A percentile compares a stretch with the other conserved stretches of the same genome.
phyloP scores from a whole-genome alignment of 92 coral and sea anemone species.

The Isaurus tuberculatus region DNA sequence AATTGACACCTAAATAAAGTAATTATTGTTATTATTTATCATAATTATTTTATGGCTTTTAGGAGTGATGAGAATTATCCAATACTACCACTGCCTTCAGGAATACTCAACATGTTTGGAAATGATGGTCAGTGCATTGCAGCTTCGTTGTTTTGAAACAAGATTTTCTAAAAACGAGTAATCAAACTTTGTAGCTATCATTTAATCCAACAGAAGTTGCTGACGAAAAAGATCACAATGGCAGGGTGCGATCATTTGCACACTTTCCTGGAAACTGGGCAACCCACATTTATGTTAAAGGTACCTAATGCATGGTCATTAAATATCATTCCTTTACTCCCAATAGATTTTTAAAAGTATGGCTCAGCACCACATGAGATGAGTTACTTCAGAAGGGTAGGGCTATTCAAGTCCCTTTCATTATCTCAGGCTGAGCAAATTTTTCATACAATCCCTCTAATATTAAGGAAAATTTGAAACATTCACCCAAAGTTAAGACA shows the following conservation, averaged over 20 bases:
- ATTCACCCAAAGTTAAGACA: too few species aligned
- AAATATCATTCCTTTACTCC: not conserved
- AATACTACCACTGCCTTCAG: slow-evolving; percentile 13
- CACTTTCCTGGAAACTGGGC: slow-evolving; percentile 99
- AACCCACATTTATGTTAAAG: slow-evolving; percentile 80
- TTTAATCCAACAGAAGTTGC: not conserved
- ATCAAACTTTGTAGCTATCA: not conserved
- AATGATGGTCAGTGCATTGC: slow-evolving; percentile 7
- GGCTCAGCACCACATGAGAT: too few species aligned
- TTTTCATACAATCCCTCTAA: too few species aligned
- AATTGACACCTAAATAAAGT: too few species aligned
- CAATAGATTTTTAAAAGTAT: too few species aligned
- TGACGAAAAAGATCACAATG: slow-evolving; percentile 66
- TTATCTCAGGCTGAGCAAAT: too few species aligned
- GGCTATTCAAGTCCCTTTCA: too few species aligned
- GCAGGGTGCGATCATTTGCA: slow-evolving; percentile 84
- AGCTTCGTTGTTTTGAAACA: too few species aligned
- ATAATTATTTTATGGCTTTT: not conserved
- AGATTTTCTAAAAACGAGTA: not conserved
- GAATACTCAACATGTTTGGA: slow-evolving; percentile 29
- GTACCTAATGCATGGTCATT: slow-evolving; percentile 56
- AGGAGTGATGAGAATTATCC: not conserved
- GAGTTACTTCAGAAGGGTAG: too few species aligned
- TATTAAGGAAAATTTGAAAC: too few species aligned
- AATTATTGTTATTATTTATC: too few species aligned